Base-by-base conservation (phyloP, 2,797 vertebrate species). In the Tympanoctomys barrerae region DNA sequence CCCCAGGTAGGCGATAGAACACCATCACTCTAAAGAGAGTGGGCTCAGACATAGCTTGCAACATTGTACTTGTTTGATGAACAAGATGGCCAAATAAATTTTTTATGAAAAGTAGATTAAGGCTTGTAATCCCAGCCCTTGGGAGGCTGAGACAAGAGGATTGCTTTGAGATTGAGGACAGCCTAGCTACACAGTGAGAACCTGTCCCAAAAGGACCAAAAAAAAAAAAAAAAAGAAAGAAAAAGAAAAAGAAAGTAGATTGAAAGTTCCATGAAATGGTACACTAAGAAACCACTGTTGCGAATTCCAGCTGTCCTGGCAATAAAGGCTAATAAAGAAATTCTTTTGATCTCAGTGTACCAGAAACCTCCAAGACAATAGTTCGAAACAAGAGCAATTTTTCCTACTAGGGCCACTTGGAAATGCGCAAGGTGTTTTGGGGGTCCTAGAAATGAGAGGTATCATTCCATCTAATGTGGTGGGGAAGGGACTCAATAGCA, bases 271-370 rank as follows among this genome's bases (percentile, higher is more conserved):
- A 33, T 68, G 33, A 81, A 91, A n/a, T 12, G 68, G 31, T 8
- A 8, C 59, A 46, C 36, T 61, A 68, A 80, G 46, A 91, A 87
- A 42, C 61, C 46, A 61, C 64, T 70, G 1, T 42, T 59, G 11
- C 66, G 85, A 94, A 89, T 87, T 75, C 39, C 33, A 84, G n/a
- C 61, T 28, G 77, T 16, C 82, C 62, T 66, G 92, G 36, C 57
- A 87, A n/a, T n/a, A n/a, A n/a, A 75, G 39, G 75, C 83, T 59
- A 71, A 26, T 61, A 31, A 79, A 87, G 39, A 70, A 31, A n/a
- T 64, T 39, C 39, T 52, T 95, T 77, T 77, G 64, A 68, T 33
- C 9, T 24, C 36, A 82, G 39, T 1, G 73, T 42, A 36, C 49
- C 49, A 66, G 26, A 78, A 86, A 87, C 5, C 31, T 78, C 26